phyloP scores from a whole-genome alignment of 2,888 invertebrate species.

The Idaea dimidiata region DNA sequence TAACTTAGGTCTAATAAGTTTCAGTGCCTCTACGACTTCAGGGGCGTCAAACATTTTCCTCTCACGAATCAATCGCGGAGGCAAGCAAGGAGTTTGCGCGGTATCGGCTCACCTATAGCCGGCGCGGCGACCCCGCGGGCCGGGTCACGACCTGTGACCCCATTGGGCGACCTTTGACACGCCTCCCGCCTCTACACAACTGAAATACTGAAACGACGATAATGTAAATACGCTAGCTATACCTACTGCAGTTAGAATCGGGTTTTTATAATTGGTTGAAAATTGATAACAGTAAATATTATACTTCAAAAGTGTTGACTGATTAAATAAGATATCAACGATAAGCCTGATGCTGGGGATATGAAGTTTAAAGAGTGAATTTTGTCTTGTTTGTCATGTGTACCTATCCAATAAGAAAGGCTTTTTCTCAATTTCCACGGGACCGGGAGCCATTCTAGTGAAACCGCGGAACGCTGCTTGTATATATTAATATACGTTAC shows the following conservation, averaged over 20 bases:
- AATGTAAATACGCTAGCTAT: slow-evolving; percentile 15
- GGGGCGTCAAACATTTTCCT: slow-evolving; percentile 48
- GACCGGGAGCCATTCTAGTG: too few relatives aligned
- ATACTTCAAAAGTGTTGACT: too few relatives aligned
- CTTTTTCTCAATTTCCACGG: too few relatives aligned
- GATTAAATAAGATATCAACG: too few relatives aligned
- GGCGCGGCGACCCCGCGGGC: slow-evolving; percentile 36
- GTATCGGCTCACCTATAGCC: slow-evolving; percentile 30
- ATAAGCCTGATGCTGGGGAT: too few relatives aligned
- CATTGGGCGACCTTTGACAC: slow-evolving; percentile 76
- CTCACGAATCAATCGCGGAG: slow-evolving; percentile 49
- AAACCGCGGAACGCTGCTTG: too few relatives aligned
- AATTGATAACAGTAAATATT: too few relatives aligned
- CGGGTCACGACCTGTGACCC: slow-evolving; percentile 76
- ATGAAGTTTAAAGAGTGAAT: too few relatives aligned
- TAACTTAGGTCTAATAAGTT: background rate
- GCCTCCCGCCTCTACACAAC: slow-evolving; percentile 58
- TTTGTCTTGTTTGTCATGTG: too few relatives aligned
- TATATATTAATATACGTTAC: too few relatives aligned
- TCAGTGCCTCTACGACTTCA: slow-evolving; percentile 21
- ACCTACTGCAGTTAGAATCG: background rate
- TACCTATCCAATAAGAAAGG: too few relatives aligned
- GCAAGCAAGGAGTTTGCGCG: slow-evolving; percentile 47
- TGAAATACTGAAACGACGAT: slow-evolving; percentile 51
- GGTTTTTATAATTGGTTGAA: slow-evolving; percentile 17